Percentiles rank a stretch among this genome's conserved stretches.
These are phyloP conservation scores for Dissostichus mawsoni DNA, from an alignment of 2,113 vertebrate species.

Conservation along the genomic window DNA sequence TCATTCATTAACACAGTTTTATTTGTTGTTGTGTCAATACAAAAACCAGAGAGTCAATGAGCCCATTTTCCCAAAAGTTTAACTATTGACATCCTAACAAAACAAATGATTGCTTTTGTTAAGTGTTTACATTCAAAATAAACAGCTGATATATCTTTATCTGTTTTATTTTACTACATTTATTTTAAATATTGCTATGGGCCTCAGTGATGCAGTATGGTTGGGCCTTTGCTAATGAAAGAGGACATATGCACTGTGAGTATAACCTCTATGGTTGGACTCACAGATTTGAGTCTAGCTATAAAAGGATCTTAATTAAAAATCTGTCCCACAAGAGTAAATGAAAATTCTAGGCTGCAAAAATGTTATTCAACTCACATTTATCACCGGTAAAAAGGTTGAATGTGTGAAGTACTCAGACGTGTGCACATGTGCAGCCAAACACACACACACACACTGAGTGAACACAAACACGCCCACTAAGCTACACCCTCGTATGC, in stretches of 20 bases:
- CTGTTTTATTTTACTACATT: background rate
- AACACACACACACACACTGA: background rate
- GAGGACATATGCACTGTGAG: slow-evolving; percentile 9
- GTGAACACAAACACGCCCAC: background rate
- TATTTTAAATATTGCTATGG: background rate
- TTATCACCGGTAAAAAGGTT: slow-evolving; percentile 30
- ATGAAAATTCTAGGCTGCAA: slow-evolving; percentile 28
- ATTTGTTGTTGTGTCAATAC: too few relatives aligned
- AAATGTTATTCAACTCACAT: slow-evolving; percentile 29
- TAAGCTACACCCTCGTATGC: slow-evolving; percentile 37
- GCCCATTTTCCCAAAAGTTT: too few relatives aligned
- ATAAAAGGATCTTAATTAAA: slow-evolving; percentile 53
- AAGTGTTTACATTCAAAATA: background rate
- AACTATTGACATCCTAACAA: too few relatives aligned
- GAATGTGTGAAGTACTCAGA: slow-evolving; percentile 28
- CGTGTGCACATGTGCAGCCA: background rate
- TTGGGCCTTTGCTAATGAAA: background rate
- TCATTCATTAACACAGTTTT: too few relatives aligned
- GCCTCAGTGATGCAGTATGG: background rate
- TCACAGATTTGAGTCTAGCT: slow-evolving; percentile 15
- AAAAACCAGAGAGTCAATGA: too few relatives aligned
- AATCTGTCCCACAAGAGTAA: slow-evolving; percentile 38
- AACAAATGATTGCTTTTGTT: background rate
- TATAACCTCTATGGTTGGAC: background rate
- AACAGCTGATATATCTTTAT: background rate